Percentiles rank a stretch among this genome's conserved stretches.
These are phyloP conservation scores for Xylocopa sonorina DNA, from an alignment of 1,140 invertebrate genomes.

Conservation along the genomic window DNA sequence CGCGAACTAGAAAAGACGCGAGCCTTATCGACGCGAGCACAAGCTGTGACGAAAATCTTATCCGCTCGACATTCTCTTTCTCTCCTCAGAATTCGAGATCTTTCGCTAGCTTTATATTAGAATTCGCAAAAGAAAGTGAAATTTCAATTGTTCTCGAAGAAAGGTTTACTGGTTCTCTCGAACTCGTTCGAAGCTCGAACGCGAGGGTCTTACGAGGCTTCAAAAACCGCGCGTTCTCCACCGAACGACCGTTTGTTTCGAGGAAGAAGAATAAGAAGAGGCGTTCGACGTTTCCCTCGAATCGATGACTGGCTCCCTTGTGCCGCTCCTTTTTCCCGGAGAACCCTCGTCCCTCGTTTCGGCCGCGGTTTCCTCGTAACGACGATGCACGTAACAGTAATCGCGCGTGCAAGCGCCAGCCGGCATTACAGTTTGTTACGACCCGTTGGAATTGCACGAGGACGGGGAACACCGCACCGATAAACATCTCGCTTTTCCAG, in stretches of 20 bases:
- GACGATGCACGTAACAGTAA: constrained; percentile 34
- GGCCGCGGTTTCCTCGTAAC: background rate
- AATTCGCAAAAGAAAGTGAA: too few relatives aligned
- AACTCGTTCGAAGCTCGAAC: too few relatives aligned
- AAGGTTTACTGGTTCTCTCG: too few relatives aligned
- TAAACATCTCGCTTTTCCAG: constrained; percentile 34
- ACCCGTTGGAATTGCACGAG: constrained; percentile 31
- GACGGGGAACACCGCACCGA: constrained; percentile 28
- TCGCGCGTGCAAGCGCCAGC: constrained; percentile 28
- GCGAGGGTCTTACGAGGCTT: too few relatives aligned
- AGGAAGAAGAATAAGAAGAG: background rate
- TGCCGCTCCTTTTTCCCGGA: constrained; percentile 2
- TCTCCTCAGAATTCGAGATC: too few relatives aligned
- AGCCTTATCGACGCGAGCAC: constrained; percentile 18
- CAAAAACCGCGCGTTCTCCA: background rate
- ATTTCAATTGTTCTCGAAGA: too few relatives aligned
- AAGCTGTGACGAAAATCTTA: constrained; percentile 1
- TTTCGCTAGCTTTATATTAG: too few relatives aligned
- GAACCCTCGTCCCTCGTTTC: background rate
- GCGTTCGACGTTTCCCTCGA: constrained; percentile 4
- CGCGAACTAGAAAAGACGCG: background rate
- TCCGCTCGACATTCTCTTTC: background rate
- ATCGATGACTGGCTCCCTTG: constrained; percentile 31
- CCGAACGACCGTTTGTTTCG: background rate
- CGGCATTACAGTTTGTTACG: constrained; percentile 31